phyloP scores from a whole-genome alignment of 2,888 invertebrate species.

The Stenchaetothrips biformis region DNA sequence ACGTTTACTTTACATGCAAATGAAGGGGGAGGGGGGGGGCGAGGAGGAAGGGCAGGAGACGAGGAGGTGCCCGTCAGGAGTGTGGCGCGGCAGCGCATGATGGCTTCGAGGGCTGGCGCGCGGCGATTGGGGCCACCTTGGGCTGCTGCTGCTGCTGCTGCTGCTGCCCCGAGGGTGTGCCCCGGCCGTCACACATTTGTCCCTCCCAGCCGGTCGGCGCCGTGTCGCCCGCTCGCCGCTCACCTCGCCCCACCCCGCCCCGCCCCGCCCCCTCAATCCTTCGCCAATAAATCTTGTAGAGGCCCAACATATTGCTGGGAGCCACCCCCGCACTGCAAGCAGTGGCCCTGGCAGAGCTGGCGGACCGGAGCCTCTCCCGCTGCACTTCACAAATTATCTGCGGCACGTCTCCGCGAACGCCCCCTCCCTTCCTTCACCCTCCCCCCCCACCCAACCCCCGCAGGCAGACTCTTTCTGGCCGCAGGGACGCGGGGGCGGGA shows the following conservation, averaged over 20 bases:
- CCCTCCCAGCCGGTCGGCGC: constrained; percentile 33
- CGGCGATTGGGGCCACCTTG: too few relatives aligned
- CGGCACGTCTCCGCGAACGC: background rate
- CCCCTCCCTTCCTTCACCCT: constrained; percentile 38
- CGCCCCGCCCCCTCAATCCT: constrained; percentile 26
- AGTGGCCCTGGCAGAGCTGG: background rate
- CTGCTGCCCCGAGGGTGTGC: background rate
- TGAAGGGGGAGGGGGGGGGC: constrained; percentile 31
- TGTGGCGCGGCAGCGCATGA: too few relatives aligned
- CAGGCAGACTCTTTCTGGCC: constrained; percentile 36
- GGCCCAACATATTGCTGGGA: constrained; percentile 10
- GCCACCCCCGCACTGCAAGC: background rate
- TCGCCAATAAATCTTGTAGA: constrained; percentile 16
- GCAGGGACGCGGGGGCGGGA: background rate
- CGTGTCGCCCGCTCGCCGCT: constrained; percentile 36
- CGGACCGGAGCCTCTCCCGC: background rate
- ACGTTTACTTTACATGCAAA: constrained; percentile 47
- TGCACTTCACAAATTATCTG: constrained; percentile 22
- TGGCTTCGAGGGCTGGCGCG: too few relatives aligned
- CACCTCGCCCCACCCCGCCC: constrained; percentile 29
- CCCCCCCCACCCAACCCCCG: constrained; percentile 31
- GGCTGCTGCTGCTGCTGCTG: too few relatives aligned
- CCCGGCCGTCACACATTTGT: background rate
- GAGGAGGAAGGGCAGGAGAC: too few relatives aligned
- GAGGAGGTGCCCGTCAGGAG: too few relatives aligned